Evolutionary conservation across 2,888 invertebrate genomes (phyloP).

Genomic region (Anthrax anthrax): DNA sequence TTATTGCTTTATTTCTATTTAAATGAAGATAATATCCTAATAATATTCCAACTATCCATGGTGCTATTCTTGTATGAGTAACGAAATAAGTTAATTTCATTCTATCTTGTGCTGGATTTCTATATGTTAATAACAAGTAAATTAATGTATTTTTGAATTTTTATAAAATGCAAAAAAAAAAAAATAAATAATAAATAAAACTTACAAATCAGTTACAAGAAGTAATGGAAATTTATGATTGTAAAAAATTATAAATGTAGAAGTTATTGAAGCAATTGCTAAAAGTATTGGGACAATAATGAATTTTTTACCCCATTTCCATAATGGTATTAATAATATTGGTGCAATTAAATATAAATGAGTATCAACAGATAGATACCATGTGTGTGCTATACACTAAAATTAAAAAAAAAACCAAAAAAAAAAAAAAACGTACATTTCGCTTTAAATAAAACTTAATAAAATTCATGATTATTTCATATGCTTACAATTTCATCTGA

Average conservation of each 20-base stretch:
- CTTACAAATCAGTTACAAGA: too few relatives aligned
- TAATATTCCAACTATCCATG: conserved; percentile 32
- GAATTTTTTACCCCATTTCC: conserved; percentile 29
- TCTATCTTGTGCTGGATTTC: not conserved
- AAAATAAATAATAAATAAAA: too few relatives aligned
- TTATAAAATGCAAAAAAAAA: too few relatives aligned
- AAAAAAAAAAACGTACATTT: not conserved
- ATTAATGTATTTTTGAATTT: too few relatives aligned
- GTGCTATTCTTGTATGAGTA: conserved; percentile 30
- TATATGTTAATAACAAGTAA: too few relatives aligned
- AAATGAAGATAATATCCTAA: conserved; percentile 30
- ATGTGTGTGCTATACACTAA: conserved; percentile 40
- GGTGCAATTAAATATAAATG: conserved; percentile 43
- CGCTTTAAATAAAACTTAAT: too few relatives aligned
- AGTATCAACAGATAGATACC: conserved; percentile 45
- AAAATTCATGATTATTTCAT: too few relatives aligned
- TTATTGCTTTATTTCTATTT: conserved; percentile 24
- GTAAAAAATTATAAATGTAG: too few relatives aligned
- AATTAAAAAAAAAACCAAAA: not conserved
- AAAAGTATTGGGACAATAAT: too few relatives aligned
- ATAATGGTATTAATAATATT: conserved; percentile 37
- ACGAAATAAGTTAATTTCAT: conserved; percentile 23
- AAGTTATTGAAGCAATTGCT: too few relatives aligned
- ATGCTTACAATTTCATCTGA: conserved; percentile 20
- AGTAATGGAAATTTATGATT: too few relatives aligned